These are phyloP conservation scores for Holacanthella duospinosa DNA, from an alignment of 2,888 invertebrate species.

Conservation along the genomic window DNA sequence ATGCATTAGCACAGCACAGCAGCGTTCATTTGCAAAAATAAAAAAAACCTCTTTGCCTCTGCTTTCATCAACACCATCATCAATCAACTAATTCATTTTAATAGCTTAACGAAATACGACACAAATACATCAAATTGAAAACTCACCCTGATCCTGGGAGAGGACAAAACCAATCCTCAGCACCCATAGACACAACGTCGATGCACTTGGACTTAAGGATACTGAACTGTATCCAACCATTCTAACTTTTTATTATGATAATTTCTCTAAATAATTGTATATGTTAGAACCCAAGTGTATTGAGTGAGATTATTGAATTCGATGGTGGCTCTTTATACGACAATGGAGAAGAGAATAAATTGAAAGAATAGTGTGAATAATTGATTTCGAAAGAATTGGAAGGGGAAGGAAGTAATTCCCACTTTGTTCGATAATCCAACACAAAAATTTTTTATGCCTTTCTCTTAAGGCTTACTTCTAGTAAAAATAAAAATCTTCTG, in stretches of 20 bases:
- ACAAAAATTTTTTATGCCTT: background rate
- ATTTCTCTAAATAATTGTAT: background rate
- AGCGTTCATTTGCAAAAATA: no score
- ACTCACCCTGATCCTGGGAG: constrained; percentile 1
- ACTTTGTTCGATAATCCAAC: constrained; percentile 3
- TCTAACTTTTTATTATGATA: background rate
- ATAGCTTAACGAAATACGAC: no score
- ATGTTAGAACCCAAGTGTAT: no score
- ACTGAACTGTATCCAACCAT: background rate
- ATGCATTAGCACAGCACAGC: no score
- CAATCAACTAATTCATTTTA: no score
- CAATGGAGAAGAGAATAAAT: background rate
- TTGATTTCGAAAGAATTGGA: background rate
- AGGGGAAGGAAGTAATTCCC: constrained; percentile 1
- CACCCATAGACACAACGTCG: background rate
- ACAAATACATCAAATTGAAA: no score
- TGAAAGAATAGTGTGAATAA: constrained; percentile 2
- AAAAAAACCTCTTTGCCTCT: no score
- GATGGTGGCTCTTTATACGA: background rate
- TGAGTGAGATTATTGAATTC: background rate
- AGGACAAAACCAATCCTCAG: background rate
- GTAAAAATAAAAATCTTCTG: no score
- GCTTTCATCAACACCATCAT: no score
- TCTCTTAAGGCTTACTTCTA: no score
- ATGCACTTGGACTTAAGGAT: background rate